Conservation (phyloP, 2,888 invertebrate species). For the Spatulosminthurus flaviceps region DNA sequence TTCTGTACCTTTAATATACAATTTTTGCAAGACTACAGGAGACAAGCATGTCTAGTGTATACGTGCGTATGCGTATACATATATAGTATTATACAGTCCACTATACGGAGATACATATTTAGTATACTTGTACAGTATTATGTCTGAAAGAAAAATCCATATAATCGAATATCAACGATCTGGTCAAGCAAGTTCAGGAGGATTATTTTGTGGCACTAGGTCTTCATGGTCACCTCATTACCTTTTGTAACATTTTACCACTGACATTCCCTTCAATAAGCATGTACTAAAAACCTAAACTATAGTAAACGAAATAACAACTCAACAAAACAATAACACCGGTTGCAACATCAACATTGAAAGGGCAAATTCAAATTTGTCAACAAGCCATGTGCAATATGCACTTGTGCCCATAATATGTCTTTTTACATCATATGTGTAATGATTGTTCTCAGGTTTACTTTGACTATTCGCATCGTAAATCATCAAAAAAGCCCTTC, state of each 20-base stretch:
- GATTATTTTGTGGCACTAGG: neutral
- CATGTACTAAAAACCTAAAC: too few species aligned
- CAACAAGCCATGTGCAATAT: neutral
- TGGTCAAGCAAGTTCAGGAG: neutral
- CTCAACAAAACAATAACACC: neutral
- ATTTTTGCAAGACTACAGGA: too few species aligned
- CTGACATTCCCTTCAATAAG: neutral
- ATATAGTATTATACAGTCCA: too few species aligned
- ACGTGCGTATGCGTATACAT: too few species aligned
- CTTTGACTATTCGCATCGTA: too few species aligned
- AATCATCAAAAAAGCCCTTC: too few species aligned
- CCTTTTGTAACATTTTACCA: neutral
- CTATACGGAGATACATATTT: too few species aligned
- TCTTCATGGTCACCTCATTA: slow-evolving; percentile 1
- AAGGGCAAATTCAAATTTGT: neutral
- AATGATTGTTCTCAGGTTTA: too few species aligned
- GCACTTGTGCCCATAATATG: neutral
- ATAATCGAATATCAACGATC: neutral
- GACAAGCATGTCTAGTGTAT: too few species aligned
- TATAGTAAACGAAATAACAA: too few species aligned
- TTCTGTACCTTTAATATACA: too few species aligned
- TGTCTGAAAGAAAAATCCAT: neutral
- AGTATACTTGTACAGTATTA: neutral
- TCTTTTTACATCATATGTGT: neutral
- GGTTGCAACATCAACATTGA: neutral